Conservation (phyloP, 2,797 vertebrate species). For the Pogoniulus pusillus region DNA sequence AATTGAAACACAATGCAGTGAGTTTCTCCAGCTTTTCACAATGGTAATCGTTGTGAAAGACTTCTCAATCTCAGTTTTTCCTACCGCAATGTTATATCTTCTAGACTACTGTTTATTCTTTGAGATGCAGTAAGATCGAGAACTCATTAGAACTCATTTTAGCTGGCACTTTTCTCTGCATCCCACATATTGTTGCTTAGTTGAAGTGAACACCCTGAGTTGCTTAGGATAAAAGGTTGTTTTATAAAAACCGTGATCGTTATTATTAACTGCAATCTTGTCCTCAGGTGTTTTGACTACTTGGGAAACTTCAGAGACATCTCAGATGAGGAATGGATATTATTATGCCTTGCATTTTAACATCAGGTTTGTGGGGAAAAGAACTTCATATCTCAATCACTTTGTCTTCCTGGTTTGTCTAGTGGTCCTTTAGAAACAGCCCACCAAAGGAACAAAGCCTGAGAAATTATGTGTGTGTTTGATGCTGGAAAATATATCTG, state of each 20-base stretch:
- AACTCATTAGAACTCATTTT: background rate
- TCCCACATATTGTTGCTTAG: background rate
- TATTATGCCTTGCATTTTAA: background rate
- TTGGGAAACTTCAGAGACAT: background rate
- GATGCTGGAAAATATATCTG: background rate
- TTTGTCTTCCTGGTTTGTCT: background rate
- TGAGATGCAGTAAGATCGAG: background rate
- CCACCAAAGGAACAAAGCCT: background rate
- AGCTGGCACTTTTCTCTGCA: background rate
- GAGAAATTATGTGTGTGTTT: background rate
- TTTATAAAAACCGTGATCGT: background rate
- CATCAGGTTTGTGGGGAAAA: background rate
- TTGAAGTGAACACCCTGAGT: background rate
- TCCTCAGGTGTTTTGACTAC: background rate
- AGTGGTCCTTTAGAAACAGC: background rate
- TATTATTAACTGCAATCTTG: background rate
- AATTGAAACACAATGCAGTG: background rate
- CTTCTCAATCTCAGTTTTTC: background rate
- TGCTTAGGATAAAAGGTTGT: background rate
- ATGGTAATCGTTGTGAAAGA: background rate
- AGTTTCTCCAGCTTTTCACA: background rate
- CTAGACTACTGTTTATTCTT: background rate
- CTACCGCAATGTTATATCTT: background rate
- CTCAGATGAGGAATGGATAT: background rate
- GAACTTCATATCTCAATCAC: too few relatives aligned